phyloP scores from a whole-genome alignment of 2,797 vertebrate genomes.

The Acanthurus lineatus region DNA sequence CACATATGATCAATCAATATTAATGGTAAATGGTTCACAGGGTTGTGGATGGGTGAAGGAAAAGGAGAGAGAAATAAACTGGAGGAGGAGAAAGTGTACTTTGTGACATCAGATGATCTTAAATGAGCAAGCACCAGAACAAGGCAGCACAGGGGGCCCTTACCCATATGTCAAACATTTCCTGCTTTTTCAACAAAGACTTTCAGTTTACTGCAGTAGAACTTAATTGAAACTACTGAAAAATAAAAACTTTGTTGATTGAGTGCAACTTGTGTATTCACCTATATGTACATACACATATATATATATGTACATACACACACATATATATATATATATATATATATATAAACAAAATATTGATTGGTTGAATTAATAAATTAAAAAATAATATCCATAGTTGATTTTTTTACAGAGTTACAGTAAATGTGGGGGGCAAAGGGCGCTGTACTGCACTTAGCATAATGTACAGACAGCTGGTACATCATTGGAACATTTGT shows the following conservation, averaged over 20 bases:
- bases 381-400: background rate
- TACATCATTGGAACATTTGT: slow-evolving; percentile 35
- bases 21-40: slow-evolving; percentile 15
- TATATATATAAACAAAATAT: background rate
- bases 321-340: too few species aligned
- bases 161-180: slow-evolving; percentile 1
- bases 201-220: background rate
- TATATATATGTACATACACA: background rate
- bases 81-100: slow-evolving; percentile 10
- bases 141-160: background rate
- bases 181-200: background rate
- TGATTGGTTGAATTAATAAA: background rate
- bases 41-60: slow-evolving; percentile 19
- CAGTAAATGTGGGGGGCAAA: background rate
- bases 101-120: slow-evolving; percentile 8
- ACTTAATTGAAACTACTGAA: background rate
- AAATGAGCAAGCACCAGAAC: slow-evolving; percentile 27
- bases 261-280: too few species aligned
- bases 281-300: too few species aligned
- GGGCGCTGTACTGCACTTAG: background rate
- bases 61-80: slow-evolving; percentile 12
- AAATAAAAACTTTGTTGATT: background rate
- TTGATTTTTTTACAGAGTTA: background rate
- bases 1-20: slow-evolving; percentile 28
- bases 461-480: slow-evolving; percentile 3